Percentiles rank a stretch among this genome's conserved stretches.
Evolutionary conservation across 2,113 vertebrate species (phyloP).

Genomic region (Pseudopipra pipra): DNA sequence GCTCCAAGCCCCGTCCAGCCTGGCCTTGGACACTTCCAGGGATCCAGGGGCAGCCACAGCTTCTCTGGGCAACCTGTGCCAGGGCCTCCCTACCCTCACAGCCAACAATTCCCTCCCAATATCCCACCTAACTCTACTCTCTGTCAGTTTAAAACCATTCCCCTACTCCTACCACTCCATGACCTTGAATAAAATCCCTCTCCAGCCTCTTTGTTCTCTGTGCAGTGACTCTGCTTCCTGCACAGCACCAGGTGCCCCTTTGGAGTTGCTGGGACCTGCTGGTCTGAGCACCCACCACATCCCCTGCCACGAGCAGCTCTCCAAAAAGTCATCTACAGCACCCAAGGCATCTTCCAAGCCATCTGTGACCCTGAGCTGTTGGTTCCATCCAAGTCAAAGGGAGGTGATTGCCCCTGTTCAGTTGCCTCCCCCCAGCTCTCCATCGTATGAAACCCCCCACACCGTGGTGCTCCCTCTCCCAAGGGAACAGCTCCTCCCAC

Average conservation of each 20-base stretch:
- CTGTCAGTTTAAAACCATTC: not conserved
- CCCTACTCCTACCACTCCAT: not conserved
- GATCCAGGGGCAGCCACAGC: not conserved
- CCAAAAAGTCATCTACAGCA: not conserved
- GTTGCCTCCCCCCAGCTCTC: not conserved
- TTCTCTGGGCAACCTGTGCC: not conserved
- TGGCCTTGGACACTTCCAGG: not conserved
- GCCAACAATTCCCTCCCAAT: not conserved
- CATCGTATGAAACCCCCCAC: fast-evolving
- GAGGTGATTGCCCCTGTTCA: not conserved
- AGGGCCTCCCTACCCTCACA: not conserved
- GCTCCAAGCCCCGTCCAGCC: no score
- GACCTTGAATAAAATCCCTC: not conserved
- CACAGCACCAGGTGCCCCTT: not conserved
- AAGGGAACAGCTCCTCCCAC: not conserved
- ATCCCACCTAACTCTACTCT: not conserved
- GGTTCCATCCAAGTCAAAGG: not conserved
- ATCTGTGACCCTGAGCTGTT: not conserved
- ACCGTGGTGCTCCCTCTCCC: not conserved
- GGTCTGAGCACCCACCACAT: not conserved
- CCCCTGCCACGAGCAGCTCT: not conserved
- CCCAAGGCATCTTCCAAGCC: not conserved
- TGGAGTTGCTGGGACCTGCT: not conserved
- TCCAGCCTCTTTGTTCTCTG: not conserved
- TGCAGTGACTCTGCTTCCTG: not conserved